These are phyloP conservation scores for Agelastica alni DNA, from an alignment of 2,888 invertebrate species.

Conservation along the genomic window DNA sequence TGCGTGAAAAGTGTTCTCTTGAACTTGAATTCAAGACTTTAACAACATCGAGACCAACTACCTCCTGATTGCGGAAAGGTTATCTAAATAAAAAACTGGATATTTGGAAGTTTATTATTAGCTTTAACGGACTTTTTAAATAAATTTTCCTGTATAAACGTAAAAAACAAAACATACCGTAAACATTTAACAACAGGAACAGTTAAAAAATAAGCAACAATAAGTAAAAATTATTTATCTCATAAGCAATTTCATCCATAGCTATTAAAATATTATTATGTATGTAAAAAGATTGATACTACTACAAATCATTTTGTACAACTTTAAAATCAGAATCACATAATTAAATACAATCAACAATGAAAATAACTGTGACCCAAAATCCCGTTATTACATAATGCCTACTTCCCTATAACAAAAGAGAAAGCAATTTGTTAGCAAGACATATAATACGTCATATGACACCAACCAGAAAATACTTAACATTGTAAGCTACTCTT, in stretches of 20 bases:
- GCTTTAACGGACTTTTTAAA: conserved; percentile 1
- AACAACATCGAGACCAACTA: no score
- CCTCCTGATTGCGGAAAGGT: background rate
- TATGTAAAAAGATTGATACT: no score
- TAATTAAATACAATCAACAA: background rate
- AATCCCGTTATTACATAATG: background rate
- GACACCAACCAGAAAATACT: no score
- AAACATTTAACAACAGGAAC: conserved; percentile 7
- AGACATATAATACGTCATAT: no score
- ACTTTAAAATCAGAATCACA: no score
- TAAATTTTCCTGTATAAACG: conserved; percentile 5
- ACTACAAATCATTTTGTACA: no score
- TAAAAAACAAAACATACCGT: conserved; percentile 18
- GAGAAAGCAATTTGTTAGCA: no score
- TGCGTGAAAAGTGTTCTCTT: no score
- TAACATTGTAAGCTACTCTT: no score
- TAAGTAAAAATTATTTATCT: conserved; percentile 2
- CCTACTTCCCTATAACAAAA: no score
- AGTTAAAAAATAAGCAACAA: conserved; percentile 7
- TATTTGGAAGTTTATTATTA: background rate
- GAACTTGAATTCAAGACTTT: no score
- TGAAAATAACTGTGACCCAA: background rate
- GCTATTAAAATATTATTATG: background rate
- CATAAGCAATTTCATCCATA: no score
- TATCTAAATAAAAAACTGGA: background rate